Conservation (phyloP, 2,888 invertebrate genomes). For the Melanargia galathea region DNA sequence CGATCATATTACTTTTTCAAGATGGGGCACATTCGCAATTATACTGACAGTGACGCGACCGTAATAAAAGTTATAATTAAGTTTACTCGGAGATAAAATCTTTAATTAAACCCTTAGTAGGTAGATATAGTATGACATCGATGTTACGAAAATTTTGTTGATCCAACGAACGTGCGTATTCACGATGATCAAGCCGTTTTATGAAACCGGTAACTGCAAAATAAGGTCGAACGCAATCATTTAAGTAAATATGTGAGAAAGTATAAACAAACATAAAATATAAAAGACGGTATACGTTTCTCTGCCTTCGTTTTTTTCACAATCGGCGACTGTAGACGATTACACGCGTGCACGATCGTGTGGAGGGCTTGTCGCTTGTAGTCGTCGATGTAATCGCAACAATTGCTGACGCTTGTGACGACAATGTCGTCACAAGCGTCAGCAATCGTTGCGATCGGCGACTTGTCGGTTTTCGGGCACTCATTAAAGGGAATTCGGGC, state of each 20-base stretch:
- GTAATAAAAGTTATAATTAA: conserved; percentile 8
- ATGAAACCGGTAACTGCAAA: not conserved
- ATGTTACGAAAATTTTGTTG: conserved; percentile 6
- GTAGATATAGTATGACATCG: not conserved
- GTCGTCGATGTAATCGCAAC: too few relatives aligned
- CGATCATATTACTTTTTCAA: not conserved
- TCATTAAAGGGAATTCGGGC: too few relatives aligned
- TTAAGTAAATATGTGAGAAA: not conserved
- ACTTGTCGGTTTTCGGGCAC: too few relatives aligned
- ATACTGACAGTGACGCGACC: not conserved
- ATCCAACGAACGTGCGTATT: conserved; percentile 10
- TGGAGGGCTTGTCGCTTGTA: too few relatives aligned
- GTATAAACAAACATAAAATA: not conserved
- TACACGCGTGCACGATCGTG: too few relatives aligned
- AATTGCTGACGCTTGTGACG: too few relatives aligned
- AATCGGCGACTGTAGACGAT: too few relatives aligned
- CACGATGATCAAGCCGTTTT: conserved; percentile 2
- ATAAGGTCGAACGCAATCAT: not conserved
- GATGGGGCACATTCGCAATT: not conserved
- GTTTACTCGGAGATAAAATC: conserved; percentile 6
- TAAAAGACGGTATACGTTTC: too few relatives aligned
- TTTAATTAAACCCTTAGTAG: not conserved
- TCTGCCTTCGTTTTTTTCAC: too few relatives aligned
- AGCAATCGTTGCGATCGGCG: too few relatives aligned
- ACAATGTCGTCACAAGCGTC: too few relatives aligned